Conservation (phyloP, 2,888 invertebrate genomes). For the Dusona sp. region DNA sequence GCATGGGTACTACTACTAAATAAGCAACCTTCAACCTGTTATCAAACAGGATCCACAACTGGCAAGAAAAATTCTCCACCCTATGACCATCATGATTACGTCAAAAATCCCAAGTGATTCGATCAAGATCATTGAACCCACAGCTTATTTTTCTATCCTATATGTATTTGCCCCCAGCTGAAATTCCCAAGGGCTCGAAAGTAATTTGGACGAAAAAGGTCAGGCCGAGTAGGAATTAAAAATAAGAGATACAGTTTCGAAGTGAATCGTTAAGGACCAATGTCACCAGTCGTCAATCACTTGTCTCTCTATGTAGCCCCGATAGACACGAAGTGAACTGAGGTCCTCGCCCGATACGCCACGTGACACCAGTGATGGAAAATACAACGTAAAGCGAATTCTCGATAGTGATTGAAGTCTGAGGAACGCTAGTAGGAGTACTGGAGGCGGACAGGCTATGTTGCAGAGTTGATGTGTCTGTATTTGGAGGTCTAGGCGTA, state of each 20-base stretch:
- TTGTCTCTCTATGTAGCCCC: slow-evolving; percentile 14
- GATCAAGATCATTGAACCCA: not conserved
- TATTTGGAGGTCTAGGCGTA: slow-evolving; percentile 8
- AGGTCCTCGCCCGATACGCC: not conserved
- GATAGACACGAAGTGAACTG: not conserved
- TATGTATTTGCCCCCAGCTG: not conserved
- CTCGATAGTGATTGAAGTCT: slow-evolving; percentile 70
- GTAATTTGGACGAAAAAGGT: not conserved
- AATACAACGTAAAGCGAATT: slow-evolving; percentile 41
- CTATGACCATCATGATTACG: not conserved
- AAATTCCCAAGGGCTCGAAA: not conserved
- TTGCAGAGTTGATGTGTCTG: slow-evolving; percentile 27
- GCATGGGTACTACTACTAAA: not conserved
- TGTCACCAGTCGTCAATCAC: slow-evolving; percentile 46
- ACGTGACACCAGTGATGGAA: slow-evolving; percentile 50
- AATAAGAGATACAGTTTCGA: slow-evolving; percentile 8
- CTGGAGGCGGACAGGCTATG: slow-evolving; percentile 43
- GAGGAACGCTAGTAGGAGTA: slow-evolving; percentile 52
- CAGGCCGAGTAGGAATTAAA: not conserved
- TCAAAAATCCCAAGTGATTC: not conserved
- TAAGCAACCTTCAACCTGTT: not conserved
- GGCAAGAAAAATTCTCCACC: not conserved
- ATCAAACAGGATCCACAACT: not conserved
- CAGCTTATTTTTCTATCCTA: slow-evolving; percentile 1
- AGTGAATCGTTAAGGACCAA: slow-evolving; percentile 27